phyloP scores from a whole-genome alignment of 2,888 invertebrate species.

The Drosophila affinis region DNA sequence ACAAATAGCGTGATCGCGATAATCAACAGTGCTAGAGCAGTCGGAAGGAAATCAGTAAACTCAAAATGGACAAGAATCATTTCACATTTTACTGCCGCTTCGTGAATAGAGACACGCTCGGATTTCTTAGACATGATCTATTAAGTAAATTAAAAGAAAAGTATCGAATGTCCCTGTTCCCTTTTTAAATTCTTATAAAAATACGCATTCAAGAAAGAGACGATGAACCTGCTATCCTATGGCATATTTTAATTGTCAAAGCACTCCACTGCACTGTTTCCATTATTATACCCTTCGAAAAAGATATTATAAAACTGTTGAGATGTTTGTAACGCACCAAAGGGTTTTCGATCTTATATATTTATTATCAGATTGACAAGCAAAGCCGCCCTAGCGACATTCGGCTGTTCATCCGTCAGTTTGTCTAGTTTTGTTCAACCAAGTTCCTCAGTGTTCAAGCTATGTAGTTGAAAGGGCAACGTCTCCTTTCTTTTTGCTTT shows the following conservation, averaged over 20 bases:
- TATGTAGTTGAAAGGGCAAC: no score
- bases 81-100: constrained; percentile 64
- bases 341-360: not conserved
- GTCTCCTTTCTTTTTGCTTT: no score
- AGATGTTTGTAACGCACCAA: not conserved
- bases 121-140: constrained; percentile 51
- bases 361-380: not conserved
- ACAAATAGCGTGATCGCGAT: constrained; percentile 9
- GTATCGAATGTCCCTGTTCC: constrained; percentile 58
- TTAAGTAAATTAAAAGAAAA: constrained; percentile 45
- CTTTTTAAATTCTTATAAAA: constrained; percentile 49
- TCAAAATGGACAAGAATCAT: constrained; percentile 68
- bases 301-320: no score
- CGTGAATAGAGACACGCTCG: constrained; percentile 26
- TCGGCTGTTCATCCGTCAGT: no score
- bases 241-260: not conserved
- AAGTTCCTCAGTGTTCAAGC: no score
- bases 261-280: not conserved
- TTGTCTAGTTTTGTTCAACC: no score
- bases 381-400: no score
- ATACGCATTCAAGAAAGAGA: constrained; percentile 37
- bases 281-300: not conserved
- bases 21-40: constrained; percentile 4
- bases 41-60: constrained; percentile 31
- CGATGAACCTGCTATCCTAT: constrained; percentile 52